Conservation (phyloP, 2,888 invertebrate genomes). For the Thymelicus sylvestris region DNA sequence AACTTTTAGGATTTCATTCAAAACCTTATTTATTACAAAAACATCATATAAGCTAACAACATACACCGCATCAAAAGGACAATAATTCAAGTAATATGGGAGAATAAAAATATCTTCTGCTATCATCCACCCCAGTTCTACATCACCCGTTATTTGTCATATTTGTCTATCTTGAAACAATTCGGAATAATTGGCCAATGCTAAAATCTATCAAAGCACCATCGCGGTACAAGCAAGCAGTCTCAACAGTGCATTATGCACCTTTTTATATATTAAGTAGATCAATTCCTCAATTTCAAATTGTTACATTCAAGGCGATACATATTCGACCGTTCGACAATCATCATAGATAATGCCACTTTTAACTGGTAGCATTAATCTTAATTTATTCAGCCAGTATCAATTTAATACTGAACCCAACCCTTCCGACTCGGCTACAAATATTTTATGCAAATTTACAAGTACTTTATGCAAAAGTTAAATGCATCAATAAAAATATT, state of each 20-base stretch:
- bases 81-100: no score
- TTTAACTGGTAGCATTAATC: not conserved
- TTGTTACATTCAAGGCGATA: conserved; percentile 13
- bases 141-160: not conserved
- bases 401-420: not conserved
- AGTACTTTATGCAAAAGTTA: conserved; percentile 16
- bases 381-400: not conserved
- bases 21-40: no score
- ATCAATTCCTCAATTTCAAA: conserved; percentile 35
- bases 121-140: no score
- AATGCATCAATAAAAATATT: conserved; percentile 28
- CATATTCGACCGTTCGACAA: no score
- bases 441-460: not conserved
- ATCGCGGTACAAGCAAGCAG: conserved; percentile 34
- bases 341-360: no score
- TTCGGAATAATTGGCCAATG: conserved; percentile 21
- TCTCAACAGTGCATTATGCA: conserved; percentile 26
- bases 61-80: no score
- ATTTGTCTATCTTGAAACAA: conserved; percentile 8
- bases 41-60: no score
- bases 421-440: not conserved
- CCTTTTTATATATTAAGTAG: conserved; percentile 33
- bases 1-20: no score
- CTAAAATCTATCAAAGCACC: conserved; percentile 35
- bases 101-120: no score